A percentile compares a stretch with the other conserved stretches of the same genome.
These are phyloP conservation scores for Cyprinella venusta DNA, from an alignment of 2,797 vertebrate genomes.

Conservation along the genomic window DNA sequence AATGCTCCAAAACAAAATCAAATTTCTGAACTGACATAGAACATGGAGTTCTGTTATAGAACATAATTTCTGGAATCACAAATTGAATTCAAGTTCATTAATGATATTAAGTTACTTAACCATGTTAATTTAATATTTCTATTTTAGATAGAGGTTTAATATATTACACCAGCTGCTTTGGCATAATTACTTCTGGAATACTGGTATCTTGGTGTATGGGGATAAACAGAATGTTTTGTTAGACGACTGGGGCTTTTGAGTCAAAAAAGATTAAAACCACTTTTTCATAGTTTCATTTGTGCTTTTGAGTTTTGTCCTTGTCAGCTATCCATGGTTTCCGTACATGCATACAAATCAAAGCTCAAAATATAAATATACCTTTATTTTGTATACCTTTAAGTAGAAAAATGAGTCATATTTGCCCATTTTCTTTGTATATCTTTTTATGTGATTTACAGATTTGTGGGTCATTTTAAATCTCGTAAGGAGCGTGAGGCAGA, in stretches of 20 bases:
- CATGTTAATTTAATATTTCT: too few species aligned
- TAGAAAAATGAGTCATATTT: neutral
- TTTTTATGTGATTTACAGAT: constrained; percentile 73
- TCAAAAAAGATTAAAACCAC: neutral
- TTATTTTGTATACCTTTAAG: neutral
- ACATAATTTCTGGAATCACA: neutral
- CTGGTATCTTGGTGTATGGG: too few species aligned
- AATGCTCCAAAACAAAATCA: too few species aligned
- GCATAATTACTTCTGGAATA: neutral
- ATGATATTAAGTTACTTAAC: too few species aligned
- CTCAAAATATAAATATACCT: neutral
- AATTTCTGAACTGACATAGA: neutral
- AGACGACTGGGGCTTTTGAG: too few species aligned
- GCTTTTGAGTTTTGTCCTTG: neutral
- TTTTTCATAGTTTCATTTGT: neutral
- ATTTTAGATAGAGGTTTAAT: too few species aligned
- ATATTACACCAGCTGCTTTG: too few species aligned
- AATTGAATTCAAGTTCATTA: neutral
- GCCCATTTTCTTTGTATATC: neutral
- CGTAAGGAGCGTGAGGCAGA: constrained; percentile 91
- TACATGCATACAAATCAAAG: neutral
- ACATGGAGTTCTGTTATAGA: neutral
- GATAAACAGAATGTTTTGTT: neutral
- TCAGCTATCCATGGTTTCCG: neutral
- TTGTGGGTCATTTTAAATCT: constrained; percentile 96